Conservation (phyloP, 2,888 invertebrate species). For the Periphyllus acericola region DNA sequence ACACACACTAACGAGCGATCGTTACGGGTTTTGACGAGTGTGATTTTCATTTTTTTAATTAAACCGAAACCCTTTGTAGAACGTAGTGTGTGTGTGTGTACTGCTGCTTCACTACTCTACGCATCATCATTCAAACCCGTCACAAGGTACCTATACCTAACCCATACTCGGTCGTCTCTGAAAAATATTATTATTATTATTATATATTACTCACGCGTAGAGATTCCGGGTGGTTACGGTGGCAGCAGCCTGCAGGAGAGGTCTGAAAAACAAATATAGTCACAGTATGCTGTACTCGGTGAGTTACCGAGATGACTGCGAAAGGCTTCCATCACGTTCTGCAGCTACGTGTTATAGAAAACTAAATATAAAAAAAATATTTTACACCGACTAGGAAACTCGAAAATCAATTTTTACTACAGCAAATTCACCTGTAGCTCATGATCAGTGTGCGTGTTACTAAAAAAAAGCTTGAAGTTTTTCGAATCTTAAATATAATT, state of each 20-base stretch:
- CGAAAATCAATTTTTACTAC: too few relatives aligned
- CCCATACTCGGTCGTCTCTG: background rate
- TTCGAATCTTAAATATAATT: too few relatives aligned
- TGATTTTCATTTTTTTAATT: constrained; percentile 56
- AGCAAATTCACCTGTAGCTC: too few relatives aligned
- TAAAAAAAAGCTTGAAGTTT: too few relatives aligned
- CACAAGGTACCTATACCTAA: background rate
- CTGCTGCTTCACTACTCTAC: background rate
- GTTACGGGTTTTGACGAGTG: constrained; percentile 57
- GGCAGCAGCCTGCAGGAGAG: background rate
- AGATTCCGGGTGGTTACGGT: background rate
- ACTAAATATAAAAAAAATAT: too few relatives aligned
- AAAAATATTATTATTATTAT: background rate
- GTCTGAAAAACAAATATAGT: background rate
- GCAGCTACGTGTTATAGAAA: too few relatives aligned
- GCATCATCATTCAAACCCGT: constrained; percentile 41
- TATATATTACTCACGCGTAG: background rate
- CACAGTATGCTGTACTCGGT: background rate
- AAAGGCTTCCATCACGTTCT: background rate
- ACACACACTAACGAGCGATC: constrained; percentile 42
- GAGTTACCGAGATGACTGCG: background rate
- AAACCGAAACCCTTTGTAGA: constrained; percentile 55
- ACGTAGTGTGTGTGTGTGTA: background rate
- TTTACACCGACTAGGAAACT: too few relatives aligned
- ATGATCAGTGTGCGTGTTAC: too few relatives aligned